Evolutionary conservation across 1,140 invertebrate species (phyloP), one percentile per base, ranked within the genome.

Genomic region (Drosophila nebulosa): DNA sequence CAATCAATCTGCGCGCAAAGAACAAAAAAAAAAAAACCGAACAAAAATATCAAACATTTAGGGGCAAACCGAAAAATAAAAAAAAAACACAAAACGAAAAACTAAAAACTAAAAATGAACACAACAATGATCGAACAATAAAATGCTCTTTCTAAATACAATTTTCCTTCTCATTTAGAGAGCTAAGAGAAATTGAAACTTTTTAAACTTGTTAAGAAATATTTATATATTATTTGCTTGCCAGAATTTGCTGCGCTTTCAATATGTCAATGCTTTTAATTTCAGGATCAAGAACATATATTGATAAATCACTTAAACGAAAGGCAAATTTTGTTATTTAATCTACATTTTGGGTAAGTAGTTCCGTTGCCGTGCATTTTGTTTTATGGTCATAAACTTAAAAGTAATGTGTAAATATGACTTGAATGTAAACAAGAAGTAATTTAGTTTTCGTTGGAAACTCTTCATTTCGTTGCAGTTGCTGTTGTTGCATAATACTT

Each of bases 1-100:
- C 78, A 86, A 86, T 86, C 83, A 88, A 86, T 86, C 83, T 78
- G 78, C 42, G 72, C 42, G 68, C 78, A 60, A 56, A 64, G 64
- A 79, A 68, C 78, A 16, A 68, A 56, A 78, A n/a, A n/a, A n/a
- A n/a, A n/a, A 50, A 78, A 78, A 42, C 59, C 32, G 12, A 71
- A 56, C 9, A 74, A 55, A 42, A 62, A 59, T 64, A 59, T 53
- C 51, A 72, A 71, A 63, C 55, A 74, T 74, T 69, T 71, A 64
- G 68, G 58, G 57, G 52, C 32, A 71, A 35, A 65, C 7, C 0
- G 18, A 42, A 7, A 18, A 46, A 10, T 27, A 71, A 35, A 65
- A 18, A 16, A 39, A 39, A 16, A 39, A 10, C 27, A 71, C 27
- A 65, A 18, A 16, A 39, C 16, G 6, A 39, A 42, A 18, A 42